Percentiles rank a stretch among this genome's conserved stretches.
Evolutionary conservation across 1,140 invertebrate species (phyloP).

Genomic region (Caenorhabditis brenneri): DNA sequence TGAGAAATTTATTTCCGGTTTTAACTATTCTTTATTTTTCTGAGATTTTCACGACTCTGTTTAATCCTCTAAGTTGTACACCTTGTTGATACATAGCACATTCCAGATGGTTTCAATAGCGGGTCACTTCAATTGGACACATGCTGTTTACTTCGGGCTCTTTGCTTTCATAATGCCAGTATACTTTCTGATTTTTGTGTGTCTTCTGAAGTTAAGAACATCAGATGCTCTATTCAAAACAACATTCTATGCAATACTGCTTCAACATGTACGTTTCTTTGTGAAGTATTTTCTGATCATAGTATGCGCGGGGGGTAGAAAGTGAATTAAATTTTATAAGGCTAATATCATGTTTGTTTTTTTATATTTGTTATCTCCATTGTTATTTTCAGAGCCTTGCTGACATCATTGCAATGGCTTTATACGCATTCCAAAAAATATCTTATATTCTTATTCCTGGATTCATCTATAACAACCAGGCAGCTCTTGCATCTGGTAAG

Average conservation of each 20-base stretch:
- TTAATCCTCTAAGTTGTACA: too few species aligned
- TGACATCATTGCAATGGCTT: background rate
- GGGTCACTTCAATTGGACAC: background rate
- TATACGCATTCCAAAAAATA: background rate
- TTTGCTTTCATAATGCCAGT: background rate
- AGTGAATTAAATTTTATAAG: background rate
- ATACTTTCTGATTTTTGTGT: background rate
- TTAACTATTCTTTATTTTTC: too few species aligned
- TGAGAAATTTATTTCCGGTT: too few species aligned
- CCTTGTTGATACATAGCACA: too few species aligned
- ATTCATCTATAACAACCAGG: background rate
- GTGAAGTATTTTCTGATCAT: too few species aligned
- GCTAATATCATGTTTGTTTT: too few species aligned
- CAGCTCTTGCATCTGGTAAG: background rate
- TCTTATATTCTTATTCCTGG: background rate
- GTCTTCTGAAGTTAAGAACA: background rate
- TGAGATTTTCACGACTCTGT: too few species aligned
- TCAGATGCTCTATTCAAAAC: background rate
- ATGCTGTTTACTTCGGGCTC: background rate
- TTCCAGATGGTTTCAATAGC: background rate
- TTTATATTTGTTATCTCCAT: too few species aligned
- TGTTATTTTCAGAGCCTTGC: background rate
- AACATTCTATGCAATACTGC: background rate
- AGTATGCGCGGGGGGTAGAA: too few species aligned
- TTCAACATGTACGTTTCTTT: background rate